Evolutionary conservation across 1,140 invertebrate genomes (phyloP), one percentile per base, ranked within the genome.

Genomic region (Papilio machaon): DNA sequence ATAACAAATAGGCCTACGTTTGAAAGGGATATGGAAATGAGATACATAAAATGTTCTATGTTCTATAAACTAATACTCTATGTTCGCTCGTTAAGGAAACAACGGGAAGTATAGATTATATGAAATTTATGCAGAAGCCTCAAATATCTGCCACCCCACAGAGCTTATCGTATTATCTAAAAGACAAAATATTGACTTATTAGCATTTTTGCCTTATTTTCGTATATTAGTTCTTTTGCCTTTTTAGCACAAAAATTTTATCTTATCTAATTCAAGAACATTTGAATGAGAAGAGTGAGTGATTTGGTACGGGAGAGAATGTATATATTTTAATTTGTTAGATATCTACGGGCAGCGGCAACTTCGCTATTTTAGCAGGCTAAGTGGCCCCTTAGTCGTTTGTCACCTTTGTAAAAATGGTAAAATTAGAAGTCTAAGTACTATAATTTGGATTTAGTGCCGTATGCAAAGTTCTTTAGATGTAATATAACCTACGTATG

Each of bases 81-180:
- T 11, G 64, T 67, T 67, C 64, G 64, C 64, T 67, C 64, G 64
- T 67, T 67, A 35, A 35, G 10, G 64, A 67, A 67, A 67, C 64
- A 67, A 67, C 23, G 64, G 30, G 23, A 67, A 13, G 9, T 67
- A 35, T 67, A 67, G 64, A 67, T 35, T 15, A 67, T 3, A 67
- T 30, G 64, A 35, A 67, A 23, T 19, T 58, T 58, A 67, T 35
- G 11, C 23, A 10, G 11, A 67, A 30, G 23, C 8, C 5, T 35
- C 30, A 67, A 67, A 35, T 30, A 67, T 35, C 58, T 7, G 19
- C 23, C 1, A 67, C 35, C 7, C 23, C 35, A 30, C 11, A 10
- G n/a, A 15, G 30, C 10, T 17, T 54, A 54, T 17, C 13, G n/a
- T 23, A 2, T 67, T 30, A 15, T 67, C 10, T 13, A 11, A 43